phyloP scores from a whole-genome alignment of 2,888 invertebrate genomes.

The Sicus ferrugineus region DNA sequence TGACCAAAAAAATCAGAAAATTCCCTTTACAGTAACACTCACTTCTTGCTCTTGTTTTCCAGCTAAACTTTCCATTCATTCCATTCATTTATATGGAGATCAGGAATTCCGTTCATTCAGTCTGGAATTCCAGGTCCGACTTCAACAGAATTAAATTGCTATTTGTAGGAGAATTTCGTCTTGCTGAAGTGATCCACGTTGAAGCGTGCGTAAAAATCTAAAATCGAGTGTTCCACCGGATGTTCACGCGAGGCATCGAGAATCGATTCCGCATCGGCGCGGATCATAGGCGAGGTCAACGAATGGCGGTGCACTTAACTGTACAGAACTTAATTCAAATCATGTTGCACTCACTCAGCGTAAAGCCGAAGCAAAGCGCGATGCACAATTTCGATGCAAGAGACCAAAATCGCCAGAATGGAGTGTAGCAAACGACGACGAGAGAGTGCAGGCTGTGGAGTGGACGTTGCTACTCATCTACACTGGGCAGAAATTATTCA shows the following conservation, averaged over 20 bases:
- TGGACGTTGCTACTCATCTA: neutral
- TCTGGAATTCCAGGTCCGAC: neutral
- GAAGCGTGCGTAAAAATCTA: neutral
- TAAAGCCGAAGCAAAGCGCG: constrained; percentile 12
- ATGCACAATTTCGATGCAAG: neutral
- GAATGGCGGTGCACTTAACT: neutral
- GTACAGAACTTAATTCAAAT: constrained; percentile 15
- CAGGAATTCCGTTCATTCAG: too few species aligned
- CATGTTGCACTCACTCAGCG: constrained; percentile 8
- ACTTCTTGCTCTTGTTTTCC: too few species aligned
- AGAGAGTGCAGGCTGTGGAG: neutral
- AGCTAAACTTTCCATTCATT: too few species aligned
- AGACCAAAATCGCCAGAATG: neutral
- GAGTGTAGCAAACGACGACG: neutral
- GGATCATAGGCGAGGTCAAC: constrained; percentile 21
- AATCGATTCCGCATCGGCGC: constrained; percentile 16
- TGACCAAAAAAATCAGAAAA: too few species aligned
- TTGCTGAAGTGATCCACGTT: too few species aligned
- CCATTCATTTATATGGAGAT: too few species aligned
- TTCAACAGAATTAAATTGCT: neutral
- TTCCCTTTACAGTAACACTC: too few species aligned
- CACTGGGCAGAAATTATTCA: neutral
- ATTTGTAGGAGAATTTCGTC: too few species aligned
- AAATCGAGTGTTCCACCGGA: constrained; percentile 6
- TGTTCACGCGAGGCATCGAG: neutral